These are phyloP conservation scores for Anolis apletophallus DNA, from an alignment of 2,797 vertebrate genomes.

Conservation along the genomic window DNA sequence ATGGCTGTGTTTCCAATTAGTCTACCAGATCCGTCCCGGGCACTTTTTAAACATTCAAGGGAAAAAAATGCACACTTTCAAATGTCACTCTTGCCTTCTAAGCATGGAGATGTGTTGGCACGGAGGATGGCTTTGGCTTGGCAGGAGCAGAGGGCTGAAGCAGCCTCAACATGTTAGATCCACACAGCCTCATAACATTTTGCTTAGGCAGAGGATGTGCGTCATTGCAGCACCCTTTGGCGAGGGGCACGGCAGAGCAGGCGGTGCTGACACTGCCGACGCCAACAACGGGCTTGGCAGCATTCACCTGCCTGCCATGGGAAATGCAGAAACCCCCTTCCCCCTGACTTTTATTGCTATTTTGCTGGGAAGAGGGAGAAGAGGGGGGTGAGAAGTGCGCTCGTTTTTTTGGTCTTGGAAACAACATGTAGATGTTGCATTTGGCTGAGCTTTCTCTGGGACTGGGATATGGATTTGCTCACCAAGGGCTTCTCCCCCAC, in stretches of 20 bases:
- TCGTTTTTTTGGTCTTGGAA: not conserved
- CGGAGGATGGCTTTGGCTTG: not conserved
- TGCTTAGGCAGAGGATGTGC: slow-evolving; percentile 29
- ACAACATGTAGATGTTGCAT: not conserved
- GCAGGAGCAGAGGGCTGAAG: slow-evolving; percentile 12
- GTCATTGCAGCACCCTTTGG: not conserved
- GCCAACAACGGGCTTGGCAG: slow-evolving; percentile 21
- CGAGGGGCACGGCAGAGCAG: not conserved
- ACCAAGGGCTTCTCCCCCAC: not conserved
- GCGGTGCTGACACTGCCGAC: fast-evolving
- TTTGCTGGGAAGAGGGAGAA: not conserved
- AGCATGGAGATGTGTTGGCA: slow-evolving; percentile 53
- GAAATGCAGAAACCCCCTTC: not conserved
- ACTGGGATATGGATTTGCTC: not conserved
- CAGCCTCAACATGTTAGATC: slow-evolving; percentile 7
- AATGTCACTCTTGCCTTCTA: slow-evolving; percentile 34
- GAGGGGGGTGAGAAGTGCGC: not conserved
- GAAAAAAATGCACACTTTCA: not conserved
- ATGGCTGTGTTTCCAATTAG: slow-evolving; percentile 74
- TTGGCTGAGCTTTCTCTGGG: not conserved
- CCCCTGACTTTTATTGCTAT: not conserved
- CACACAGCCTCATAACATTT: slow-evolving; percentile 7
- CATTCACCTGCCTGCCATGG: slow-evolving; percentile 19
- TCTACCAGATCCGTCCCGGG: slow-evolving; percentile 54
- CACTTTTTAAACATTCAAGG: slow-evolving; percentile 38